These are phyloP conservation scores for Drosophila albomicans DNA, from an alignment of 1,140 invertebrate species.

Conservation along the genomic window DNA sequence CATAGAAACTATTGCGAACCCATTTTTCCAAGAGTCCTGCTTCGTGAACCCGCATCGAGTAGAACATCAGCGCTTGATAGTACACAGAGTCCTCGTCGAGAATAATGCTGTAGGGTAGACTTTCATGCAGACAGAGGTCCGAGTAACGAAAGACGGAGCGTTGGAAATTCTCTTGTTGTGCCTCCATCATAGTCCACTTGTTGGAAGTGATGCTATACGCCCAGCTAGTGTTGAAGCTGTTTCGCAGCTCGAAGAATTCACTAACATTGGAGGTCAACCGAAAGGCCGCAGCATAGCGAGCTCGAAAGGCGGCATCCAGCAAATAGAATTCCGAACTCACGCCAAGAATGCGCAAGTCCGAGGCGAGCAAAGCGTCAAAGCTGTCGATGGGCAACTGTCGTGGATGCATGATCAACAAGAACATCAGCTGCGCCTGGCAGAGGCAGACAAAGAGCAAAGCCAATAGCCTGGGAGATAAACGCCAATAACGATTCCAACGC, in stretches of 20 bases:
- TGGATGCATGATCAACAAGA: conserved; percentile 40
- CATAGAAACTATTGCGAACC: conserved; percentile 52
- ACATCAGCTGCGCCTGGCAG: conserved; percentile 52
- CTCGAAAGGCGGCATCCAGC: conserved; percentile 43
- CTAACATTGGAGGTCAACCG: conserved; percentile 31
- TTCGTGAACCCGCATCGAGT: conserved; percentile 19
- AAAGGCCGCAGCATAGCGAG: conserved; percentile 56
- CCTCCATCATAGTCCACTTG: conserved; percentile 56
- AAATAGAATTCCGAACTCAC: conserved; percentile 51
- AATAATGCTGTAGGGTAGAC: conserved; percentile 22
- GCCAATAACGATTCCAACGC: background rate
- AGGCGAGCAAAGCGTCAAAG: conserved; percentile 54
- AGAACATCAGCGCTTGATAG: conserved; percentile 19
- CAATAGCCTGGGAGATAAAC: background rate
- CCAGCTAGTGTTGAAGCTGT: conserved; percentile 63
- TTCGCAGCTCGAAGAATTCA: conserved; percentile 40
- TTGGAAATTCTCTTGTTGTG: conserved; percentile 57
- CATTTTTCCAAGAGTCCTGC: conserved; percentile 43
- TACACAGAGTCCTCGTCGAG: conserved; percentile 54
- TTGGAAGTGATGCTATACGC: conserved; percentile 59
- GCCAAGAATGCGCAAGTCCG: conserved; percentile 49
- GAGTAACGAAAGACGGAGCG: conserved; percentile 52
- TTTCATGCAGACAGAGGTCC: conserved; percentile 34
- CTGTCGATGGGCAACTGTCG: conserved; percentile 30
- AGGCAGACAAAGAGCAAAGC: conserved; percentile 23